Evolutionary conservation across 2,888 invertebrate species (phyloP).

Genomic region (Ceriagrion tenellum): DNA sequence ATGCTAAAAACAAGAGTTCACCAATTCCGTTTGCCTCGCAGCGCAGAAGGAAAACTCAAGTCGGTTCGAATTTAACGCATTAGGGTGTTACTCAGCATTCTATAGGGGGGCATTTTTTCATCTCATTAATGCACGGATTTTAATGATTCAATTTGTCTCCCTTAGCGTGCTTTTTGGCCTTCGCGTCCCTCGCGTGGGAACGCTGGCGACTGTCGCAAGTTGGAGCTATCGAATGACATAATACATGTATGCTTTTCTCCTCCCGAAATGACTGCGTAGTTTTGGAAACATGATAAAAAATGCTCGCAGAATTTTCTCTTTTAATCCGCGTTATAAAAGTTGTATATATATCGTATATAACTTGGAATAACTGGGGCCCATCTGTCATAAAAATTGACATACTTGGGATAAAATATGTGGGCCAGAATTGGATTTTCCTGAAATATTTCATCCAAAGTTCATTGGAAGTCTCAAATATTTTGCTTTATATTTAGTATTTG

Average conservation of each 20-base stretch:
- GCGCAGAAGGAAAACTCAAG: conserved; percentile 20
- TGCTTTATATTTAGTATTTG: too few relatives aligned
- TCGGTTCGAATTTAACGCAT: conserved; percentile 6
- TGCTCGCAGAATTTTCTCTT: too few relatives aligned
- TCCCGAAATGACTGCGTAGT: neutral
- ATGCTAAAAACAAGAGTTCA: conserved; percentile 19
- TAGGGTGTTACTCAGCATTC: conserved; percentile 57
- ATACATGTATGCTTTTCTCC: neutral
- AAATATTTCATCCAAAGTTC: too few relatives aligned
- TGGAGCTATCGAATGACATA: neutral
- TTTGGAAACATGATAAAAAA: neutral
- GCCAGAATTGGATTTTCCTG: too few relatives aligned
- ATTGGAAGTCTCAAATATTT: too few relatives aligned
- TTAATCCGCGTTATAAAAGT: too few relatives aligned
- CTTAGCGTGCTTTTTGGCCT: neutral
- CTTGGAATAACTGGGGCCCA: too few relatives aligned
- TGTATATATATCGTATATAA: too few relatives aligned
- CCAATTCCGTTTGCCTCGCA: neutral
- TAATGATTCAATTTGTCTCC: conserved; percentile 22
- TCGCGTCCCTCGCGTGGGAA: conserved; percentile 37
- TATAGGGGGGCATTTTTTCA: conserved; percentile 21
- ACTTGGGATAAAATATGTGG: too few relatives aligned
- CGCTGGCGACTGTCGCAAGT: neutral
- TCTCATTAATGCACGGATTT: conserved; percentile 34
- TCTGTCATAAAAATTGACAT: too few relatives aligned